Conservation (phyloP, 2,888 invertebrate species). For the Leptogaster cylindrica region DNA sequence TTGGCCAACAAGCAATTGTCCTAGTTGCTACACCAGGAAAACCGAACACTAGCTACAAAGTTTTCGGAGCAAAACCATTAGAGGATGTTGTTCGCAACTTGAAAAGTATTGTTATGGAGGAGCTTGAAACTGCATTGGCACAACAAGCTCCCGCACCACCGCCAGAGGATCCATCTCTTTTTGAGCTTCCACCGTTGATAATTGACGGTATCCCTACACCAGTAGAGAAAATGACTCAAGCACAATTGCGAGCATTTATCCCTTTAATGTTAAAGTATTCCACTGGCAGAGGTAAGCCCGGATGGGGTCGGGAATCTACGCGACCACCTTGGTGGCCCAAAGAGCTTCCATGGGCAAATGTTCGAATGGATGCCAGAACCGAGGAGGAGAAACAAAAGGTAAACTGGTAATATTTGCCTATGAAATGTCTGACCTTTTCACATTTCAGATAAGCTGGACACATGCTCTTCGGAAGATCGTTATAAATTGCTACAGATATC, state of each 20-base stretch:
- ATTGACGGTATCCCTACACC: constrained; percentile 98
- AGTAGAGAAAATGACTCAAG: constrained; percentile 99
- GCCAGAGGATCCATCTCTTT: constrained; percentile 86
- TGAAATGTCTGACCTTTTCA: background rate
- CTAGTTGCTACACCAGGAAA: constrained; percentile 96
- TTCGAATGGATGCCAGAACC: constrained; percentile 93
- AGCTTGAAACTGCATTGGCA: constrained; percentile 89
- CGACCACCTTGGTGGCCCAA: constrained; percentile 98
- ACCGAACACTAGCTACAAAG: constrained; percentile 94
- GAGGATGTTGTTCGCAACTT: constrained; percentile 95
- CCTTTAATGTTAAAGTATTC: constrained; percentile 98
- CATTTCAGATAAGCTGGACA: constrained; percentile 91
- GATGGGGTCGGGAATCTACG: constrained; percentile 96
- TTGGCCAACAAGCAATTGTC: constrained; percentile 96
- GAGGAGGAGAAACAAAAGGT: constrained; percentile 98
- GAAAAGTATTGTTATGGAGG: constrained; percentile 91
- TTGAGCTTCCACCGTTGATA: constrained; percentile 94
- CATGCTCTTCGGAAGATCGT: constrained; percentile 96
- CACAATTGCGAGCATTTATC: constrained; percentile 94
- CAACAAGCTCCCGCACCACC: constrained; percentile 87
- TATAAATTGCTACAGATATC: constrained; percentile 97
- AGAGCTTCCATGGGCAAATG: constrained; percentile 98
- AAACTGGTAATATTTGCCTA: constrained; percentile 46
- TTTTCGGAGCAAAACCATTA: constrained; percentile 94
- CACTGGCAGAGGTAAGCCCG: constrained; percentile 94